Evolutionary conservation across 2,888 invertebrate species (phyloP), one percentile per base, ranked within the genome.

Genomic region (Nineta flava): DNA sequence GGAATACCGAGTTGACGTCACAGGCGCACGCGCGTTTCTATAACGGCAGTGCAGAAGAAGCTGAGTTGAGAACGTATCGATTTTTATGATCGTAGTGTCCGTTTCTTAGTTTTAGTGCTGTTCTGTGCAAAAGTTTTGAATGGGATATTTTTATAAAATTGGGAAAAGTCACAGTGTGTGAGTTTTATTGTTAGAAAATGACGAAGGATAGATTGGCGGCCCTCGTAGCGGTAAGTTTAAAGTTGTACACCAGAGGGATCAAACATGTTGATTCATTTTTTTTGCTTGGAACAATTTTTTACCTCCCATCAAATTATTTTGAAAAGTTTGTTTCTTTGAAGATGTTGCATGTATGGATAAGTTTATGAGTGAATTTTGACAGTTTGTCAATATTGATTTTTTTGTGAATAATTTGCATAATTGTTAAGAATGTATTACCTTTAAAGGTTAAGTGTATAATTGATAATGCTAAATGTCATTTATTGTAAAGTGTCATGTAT

Each of bases 201-300:
- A 91, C 91, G 76, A 92, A 92, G 83, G 92, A 92, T 80, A 90
- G 91, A 83, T 83, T 92, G 80, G 90, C 90, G 76, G 92, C 91
- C 72, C 81, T 92, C 65, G 88, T 88, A 77, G 91, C 91, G 81
- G 88, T 87, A 76, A 81, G 85, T 49, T 49, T 49, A 32, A 49
- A 49, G 49, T 49, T 49, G 34, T 49, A 49, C 38, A 49, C 49
- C 49, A 49, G 49, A 49, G 49, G 35, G 49, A 46, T 53, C 52
- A 52, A 53, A 53, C 53, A 53, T 53, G 53, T 53, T 53, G 34
- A 38, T 49, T 45, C 44, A 13, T 41, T 32, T 32, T n/a, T 31
- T 31, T 46, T 13, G n/a, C 16, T 17, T 10, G 19, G 19, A 31
- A 16, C n/a, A 12, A 26, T 26, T 32, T 46, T 32, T 9, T 31